Percentiles rank a stretch among this genome's conserved stretches.
phyloP scores from a whole-genome alignment of 1,140 invertebrate species.

The Sarcophaga peregrina region DNA sequence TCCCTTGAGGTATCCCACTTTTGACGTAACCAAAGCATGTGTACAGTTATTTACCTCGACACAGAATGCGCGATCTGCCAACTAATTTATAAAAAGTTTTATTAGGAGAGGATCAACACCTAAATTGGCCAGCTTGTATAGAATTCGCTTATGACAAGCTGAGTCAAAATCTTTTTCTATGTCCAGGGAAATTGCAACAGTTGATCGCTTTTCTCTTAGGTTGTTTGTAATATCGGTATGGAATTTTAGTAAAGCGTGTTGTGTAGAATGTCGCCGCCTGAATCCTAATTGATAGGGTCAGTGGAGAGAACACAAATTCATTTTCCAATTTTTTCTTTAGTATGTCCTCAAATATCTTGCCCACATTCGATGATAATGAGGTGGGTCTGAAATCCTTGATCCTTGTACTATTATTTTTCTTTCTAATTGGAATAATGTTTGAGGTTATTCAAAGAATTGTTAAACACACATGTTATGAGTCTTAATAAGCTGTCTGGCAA shows the following conservation, averaged over 20 bases:
- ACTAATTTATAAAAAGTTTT: not conserved
- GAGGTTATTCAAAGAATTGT: too few species aligned
- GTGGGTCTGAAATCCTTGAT: too few species aligned
- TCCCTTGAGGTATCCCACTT: too few species aligned
- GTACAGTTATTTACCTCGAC: not conserved
- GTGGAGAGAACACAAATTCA: not conserved
- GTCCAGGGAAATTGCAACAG: not conserved
- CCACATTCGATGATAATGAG: not conserved
- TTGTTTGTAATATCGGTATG: not conserved
- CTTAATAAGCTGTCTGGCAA: not conserved
- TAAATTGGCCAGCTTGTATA: not conserved
- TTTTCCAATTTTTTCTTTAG: conserved; percentile 1
- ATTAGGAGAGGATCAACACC: not conserved
- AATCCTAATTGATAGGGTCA: not conserved
- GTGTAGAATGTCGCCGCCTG: not conserved
- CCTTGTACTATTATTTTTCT: not conserved
- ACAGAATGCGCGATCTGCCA: not conserved
- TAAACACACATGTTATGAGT: not conserved
- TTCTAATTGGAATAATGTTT: not conserved
- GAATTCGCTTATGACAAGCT: not conserved
- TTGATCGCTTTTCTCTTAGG: not conserved
- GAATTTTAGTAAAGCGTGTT: not conserved
- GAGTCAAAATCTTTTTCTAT: not conserved
- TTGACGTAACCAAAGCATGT: conserved; percentile 48
- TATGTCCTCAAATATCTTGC: not conserved